Conservation (phyloP, 2,113 vertebrate genomes). For the Nibea albiflora region DNA sequence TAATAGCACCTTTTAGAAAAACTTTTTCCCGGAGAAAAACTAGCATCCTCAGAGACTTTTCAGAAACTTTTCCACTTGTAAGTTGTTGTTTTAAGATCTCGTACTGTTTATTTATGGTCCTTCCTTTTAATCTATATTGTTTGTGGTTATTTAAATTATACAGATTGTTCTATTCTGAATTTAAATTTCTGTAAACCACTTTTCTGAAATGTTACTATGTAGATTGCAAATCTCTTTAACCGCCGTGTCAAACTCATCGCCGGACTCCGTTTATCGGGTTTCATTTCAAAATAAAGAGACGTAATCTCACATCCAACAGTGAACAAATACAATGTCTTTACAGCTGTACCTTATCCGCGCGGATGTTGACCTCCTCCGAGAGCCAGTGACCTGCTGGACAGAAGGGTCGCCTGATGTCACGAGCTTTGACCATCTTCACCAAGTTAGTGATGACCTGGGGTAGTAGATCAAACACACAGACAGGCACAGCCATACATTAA, state of each 20-base stretch:
- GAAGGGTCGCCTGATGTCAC: slow-evolving; percentile 94
- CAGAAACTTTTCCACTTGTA: neutral
- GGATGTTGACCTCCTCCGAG: slow-evolving; percentile 96
- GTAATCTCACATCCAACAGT: neutral
- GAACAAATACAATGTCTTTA: neutral
- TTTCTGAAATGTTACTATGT: no score
- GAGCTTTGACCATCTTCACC: slow-evolving; percentile 98
- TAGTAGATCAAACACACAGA: slow-evolving; percentile 50
- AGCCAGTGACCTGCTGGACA: slow-evolving; percentile 98
- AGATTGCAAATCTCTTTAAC: neutral
- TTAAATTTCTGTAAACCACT: neutral
- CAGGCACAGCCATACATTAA: slow-evolving; percentile 20
- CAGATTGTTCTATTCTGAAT: neutral
- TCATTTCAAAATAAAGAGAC: neutral
- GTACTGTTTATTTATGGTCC: neutral
- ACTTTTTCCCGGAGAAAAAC: neutral
- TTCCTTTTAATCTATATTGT: neutral
- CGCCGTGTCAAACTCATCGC: neutral
- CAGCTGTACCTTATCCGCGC: slow-evolving; percentile 92
- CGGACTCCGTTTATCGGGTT: neutral
- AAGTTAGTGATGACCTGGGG: slow-evolving; percentile 96
- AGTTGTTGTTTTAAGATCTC: neutral
- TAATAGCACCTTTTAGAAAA: neutral
- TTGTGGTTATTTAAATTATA: neutral
- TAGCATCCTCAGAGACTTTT: neutral